Conservation (phyloP, 2,888 invertebrate genomes). For the Melieria picta region DNA sequence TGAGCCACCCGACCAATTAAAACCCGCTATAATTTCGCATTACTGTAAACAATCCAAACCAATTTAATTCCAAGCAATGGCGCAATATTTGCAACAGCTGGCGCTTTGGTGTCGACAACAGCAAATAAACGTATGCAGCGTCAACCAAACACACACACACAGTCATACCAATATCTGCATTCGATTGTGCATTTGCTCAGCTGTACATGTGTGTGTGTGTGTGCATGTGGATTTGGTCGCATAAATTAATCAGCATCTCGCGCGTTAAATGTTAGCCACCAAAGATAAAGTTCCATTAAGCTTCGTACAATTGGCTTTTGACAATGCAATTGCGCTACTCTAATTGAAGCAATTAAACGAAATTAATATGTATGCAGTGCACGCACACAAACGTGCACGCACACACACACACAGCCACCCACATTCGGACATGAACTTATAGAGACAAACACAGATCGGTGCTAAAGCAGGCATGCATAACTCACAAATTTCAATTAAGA, state of each 20-base stretch:
- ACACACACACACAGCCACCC: conserved; percentile 7
- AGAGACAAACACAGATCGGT: background rate
- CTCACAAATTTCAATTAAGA: conserved; percentile 24
- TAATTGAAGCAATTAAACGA: conserved; percentile 58
- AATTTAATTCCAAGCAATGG: no score
- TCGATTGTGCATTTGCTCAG: conserved; percentile 3
- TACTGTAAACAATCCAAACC: no score
- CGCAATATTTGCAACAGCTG: no score
- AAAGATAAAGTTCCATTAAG: conserved; percentile 36
- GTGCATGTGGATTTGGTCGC: background rate
- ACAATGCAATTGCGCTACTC: conserved; percentile 57
- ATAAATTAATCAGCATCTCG: background rate
- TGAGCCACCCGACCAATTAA: no score
- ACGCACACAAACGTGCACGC: conserved; percentile 11
- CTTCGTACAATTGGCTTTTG: conserved; percentile 60
- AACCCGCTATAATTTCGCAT: no score
- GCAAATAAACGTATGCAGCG: no score
- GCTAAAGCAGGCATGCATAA: background rate
- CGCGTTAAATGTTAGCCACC: conserved; percentile 3
- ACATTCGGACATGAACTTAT: conserved; percentile 10
- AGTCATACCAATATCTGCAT: background rate
- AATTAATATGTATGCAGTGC: conserved; percentile 49
- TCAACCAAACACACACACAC: background rate
- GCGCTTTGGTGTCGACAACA: no score
- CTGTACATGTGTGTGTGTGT: background rate